A percentile compares a stretch with the other conserved stretches of the same genome.
These are phyloP conservation scores for Lynx canadensis DNA, from an alignment of 2,113 vertebrate genomes.

Conservation along the genomic window DNA sequence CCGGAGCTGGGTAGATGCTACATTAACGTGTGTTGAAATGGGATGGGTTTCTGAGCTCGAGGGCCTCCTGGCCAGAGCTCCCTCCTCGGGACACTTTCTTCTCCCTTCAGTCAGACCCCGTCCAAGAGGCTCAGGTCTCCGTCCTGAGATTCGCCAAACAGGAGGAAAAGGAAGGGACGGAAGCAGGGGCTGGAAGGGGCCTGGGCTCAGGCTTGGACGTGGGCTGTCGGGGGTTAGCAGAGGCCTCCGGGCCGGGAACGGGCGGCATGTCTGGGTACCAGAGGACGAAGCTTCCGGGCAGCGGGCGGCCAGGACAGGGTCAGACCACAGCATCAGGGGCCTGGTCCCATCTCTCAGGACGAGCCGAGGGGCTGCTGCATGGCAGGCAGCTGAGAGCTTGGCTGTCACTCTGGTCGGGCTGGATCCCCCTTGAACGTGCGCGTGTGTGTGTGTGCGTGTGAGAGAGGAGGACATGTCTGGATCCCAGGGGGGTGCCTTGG, in stretches of 20 bases:
- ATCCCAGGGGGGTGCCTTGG: background rate
- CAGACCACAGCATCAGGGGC: background rate
- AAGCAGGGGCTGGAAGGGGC: background rate
- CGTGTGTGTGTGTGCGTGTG: too few relatives aligned
- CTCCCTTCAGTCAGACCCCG: too few relatives aligned
- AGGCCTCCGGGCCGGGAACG: background rate
- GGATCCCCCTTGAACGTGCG: background rate
- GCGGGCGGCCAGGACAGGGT: background rate
- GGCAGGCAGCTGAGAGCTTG: background rate
- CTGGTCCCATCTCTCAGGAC: background rate
- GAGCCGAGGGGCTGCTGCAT: background rate
- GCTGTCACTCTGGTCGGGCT: background rate
- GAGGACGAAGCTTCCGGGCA: background rate
- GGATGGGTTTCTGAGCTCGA: background rate
- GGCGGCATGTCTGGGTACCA: background rate
- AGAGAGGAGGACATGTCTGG: background rate
- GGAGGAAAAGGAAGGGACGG: background rate
- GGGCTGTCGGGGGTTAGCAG: background rate
- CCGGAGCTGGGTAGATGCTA: background rate
- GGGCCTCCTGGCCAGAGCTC: background rate
- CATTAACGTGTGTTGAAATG: background rate
- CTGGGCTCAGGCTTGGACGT: background rate
- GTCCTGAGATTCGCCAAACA: background rate
- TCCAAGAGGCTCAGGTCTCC: background rate
- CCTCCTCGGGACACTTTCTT: background rate